Conservation (phyloP, 2,888 invertebrate species). For the Ryuthela nishihirai region DNA sequence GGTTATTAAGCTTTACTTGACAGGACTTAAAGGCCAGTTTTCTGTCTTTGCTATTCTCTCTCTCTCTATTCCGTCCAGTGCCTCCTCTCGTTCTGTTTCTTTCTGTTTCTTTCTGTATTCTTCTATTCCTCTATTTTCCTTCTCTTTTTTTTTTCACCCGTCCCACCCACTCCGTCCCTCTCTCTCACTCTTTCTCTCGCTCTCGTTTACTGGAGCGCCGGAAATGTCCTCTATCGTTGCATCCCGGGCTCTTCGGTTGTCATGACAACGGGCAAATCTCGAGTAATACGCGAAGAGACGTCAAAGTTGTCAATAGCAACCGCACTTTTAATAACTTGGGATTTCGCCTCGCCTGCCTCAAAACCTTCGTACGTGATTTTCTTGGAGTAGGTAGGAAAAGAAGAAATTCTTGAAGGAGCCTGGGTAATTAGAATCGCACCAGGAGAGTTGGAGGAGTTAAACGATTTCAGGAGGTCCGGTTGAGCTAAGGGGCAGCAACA, state of each 20-base stretch:
- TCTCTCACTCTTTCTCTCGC: not conserved
- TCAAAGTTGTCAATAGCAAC: conserved; percentile 42
- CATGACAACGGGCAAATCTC: conserved; percentile 31
- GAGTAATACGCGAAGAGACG: conserved; percentile 37
- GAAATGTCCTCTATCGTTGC: not conserved
- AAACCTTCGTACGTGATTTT: not conserved
- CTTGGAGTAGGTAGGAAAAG: not conserved
- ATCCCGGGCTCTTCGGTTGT: conserved; percentile 18
- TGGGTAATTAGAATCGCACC: too few species aligned
- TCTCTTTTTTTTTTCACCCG: conserved; percentile 26
- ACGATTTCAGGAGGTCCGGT: too few species aligned
- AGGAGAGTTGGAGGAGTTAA: too few species aligned
- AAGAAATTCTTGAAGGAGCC: too few species aligned
- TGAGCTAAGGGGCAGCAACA: too few species aligned
- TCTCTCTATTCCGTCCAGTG: too few species aligned
- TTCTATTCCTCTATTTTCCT: conserved; percentile 1
- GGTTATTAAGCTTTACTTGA: conserved; percentile 23
- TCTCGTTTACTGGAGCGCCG: not conserved
- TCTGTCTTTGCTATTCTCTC: not conserved
- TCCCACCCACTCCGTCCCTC: too few species aligned
- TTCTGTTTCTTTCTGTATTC: conserved; percentile 7
- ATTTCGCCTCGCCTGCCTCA: conserved; percentile 10
- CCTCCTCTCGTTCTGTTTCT: conserved; percentile 23
- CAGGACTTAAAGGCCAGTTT: conserved; percentile 1
- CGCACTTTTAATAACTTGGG: conserved; percentile 40